Base-by-base conservation (phyloP, 2,113 vertebrate species). In the Elachura formosa region DNA sequence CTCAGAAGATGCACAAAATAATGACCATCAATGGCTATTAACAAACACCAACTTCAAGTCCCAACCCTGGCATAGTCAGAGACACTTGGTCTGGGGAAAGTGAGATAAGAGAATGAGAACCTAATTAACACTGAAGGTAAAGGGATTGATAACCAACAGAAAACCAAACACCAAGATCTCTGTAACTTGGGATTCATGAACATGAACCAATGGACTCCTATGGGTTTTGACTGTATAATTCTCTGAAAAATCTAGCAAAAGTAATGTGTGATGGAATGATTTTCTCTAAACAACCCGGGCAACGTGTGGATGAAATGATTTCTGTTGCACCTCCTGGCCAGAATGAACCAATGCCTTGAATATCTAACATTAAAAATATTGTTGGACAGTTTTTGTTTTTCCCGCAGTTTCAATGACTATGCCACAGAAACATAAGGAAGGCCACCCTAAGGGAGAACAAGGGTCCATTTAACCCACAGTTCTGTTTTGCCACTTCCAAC, bases 391-490 rank as follows among this genome's bases (percentile, higher is more conserved):
- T 66, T 62, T 43, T 61, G 12, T 10, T 48, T 34, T 75, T 31
- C 43, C 21, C 0, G 0, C 11, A 41, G 31, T 34, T 34, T 56
- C 0, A 0, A 21, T 56, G 22, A 49, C 51, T 66, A 40, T 56
- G 13, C 31, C 41, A 84, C 19, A 81, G 56, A 62, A 85, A 75
- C 9, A 36, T 21, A 49, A 78, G 38, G 24, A 71, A 75, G 29
- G 23, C 10, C 40, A 49, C 2, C 4, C 28, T 33, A 25, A 59
- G 23, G 38, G 45, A 73, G 20, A 84, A 40, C 46, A 74, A 69
- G 8, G 10, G 20, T n/a, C n/a, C 55, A 13, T 78, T 78, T 87
- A 78, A 55, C 11, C 21, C 69, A 25, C 16, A 48, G 31, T 33
- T 26, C 31, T 48, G 46, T 25, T 91, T 71, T 52, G 31, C 46